Evolutionary conservation across 2,113 vertebrate species (phyloP).

Genomic region (Pogonocichla stellata): DNA sequence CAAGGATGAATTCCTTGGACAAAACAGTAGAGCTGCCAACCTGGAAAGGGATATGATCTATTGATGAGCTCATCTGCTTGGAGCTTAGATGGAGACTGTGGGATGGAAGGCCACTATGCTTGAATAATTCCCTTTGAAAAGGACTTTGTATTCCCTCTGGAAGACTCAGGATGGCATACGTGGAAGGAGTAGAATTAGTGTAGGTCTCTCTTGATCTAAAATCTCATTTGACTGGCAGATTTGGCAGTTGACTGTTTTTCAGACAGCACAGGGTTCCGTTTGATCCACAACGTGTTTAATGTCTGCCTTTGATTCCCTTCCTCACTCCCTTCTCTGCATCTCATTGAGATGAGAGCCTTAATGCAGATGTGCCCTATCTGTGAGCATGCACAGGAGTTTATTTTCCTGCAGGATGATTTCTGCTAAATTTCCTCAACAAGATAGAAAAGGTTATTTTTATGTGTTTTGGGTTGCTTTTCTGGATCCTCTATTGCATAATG

Average conservation of each 20-base stretch:
- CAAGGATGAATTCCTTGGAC: not conserved
- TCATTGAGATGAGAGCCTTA: not conserved
- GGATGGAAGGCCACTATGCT: not conserved
- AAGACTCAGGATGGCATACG: not conserved
- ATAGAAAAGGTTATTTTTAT: not conserved
- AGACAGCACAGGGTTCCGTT: not conserved
- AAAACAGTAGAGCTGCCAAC: not conserved
- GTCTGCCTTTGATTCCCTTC: not conserved
- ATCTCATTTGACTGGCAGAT: not conserved
- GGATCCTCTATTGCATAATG: not conserved
- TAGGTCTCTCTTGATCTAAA: not conserved
- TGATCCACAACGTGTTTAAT: not conserved
- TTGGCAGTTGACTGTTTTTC: not conserved
- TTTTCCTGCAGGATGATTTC: not conserved
- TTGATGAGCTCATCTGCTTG: not conserved
- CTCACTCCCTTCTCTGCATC: not conserved
- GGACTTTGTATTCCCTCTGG: not conserved
- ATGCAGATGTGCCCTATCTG: not conserved
- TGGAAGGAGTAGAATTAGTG: not conserved
- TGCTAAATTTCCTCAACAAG: not conserved
- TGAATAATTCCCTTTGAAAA: not conserved
- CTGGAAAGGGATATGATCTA: not conserved
- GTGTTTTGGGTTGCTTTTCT: not conserved
- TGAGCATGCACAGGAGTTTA: rapidly evolving
- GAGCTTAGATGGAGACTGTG: not conserved